Evolutionary conservation across 1,140 invertebrate species (phyloP), one percentile per base, ranked within the genome.

Genomic region (Leucophenga varia): DNA sequence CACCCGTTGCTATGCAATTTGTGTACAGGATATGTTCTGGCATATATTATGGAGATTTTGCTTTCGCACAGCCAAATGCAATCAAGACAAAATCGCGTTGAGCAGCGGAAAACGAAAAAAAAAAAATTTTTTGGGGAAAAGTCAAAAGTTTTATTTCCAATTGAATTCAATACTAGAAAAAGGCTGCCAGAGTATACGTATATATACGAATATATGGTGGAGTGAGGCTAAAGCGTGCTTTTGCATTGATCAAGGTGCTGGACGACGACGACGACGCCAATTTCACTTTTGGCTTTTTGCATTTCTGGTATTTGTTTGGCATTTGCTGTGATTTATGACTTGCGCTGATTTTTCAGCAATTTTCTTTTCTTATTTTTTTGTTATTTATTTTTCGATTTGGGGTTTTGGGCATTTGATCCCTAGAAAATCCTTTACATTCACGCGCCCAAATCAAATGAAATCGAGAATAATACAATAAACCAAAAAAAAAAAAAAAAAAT

Each of bases 21-120:
- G 67, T 71, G 67, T 71, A 53, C 61, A 52, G 67, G 67, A 71
- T 70, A 71, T 71, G 67, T 61, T 71, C 53, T 54, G 59, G 67
- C 61, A 71, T 71, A 71, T 71, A 71, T 71, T 71, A 71, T 70
- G 61, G 67, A 67, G 67, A 71, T 71, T 71, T 57, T 51, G 22
- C 22, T 6, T 25, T 6, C 22, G 5, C 22, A 25, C 5, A 25
- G 22, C 10, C 22, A 25, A 25, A 25, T 25, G 22, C 22, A 25
- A 5, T 5, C 10, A 25, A 25, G 10, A 10, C 10, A 10, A 10
- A 5, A 25, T 25, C 5, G 22, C 5, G 22, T 10, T 6, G 10
- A 10, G 5, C 5, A 25, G 10, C 22, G 22, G 10, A 25, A 25
- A 25, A 5, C 22, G 22, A 10, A 25, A 25, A 25, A 25, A 10